These are phyloP conservation scores for Poicephalus meyeri DNA, from an alignment of 2,113 vertebrate genomes.

Conservation along the genomic window DNA sequence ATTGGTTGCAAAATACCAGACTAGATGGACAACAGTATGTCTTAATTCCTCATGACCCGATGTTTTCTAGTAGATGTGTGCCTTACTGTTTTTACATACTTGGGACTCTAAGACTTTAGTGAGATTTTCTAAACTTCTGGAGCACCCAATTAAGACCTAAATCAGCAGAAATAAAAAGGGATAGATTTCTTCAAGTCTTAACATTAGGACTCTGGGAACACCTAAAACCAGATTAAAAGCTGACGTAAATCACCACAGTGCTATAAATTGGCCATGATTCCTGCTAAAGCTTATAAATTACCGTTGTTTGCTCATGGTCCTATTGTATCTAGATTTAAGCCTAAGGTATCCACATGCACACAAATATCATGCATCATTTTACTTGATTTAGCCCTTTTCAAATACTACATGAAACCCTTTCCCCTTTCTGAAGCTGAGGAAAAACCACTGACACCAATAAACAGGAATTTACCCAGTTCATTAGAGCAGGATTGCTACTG, in stretches of 20 bases:
- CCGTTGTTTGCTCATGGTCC: background rate
- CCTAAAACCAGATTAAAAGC: background rate
- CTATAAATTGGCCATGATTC: background rate
- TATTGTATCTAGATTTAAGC: background rate
- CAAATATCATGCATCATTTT: background rate
- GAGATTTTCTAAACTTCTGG: background rate
- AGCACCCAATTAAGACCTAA: background rate
- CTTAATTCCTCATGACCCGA: background rate
- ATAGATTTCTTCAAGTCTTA: background rate
- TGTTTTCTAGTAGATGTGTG: background rate
- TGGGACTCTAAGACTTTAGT: background rate
- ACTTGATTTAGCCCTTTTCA: background rate
- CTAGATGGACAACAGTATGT: background rate
- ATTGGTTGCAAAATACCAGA: background rate
- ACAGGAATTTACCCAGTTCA: background rate
- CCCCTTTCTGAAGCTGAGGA: background rate
- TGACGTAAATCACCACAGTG: background rate
- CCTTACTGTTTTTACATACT: background rate
- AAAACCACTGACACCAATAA: background rate
- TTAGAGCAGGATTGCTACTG: background rate
- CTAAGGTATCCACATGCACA: background rate
- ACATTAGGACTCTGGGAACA: background rate
- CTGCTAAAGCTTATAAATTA: background rate
- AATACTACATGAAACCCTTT: background rate
- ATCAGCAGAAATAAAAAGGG: background rate